These are phyloP conservation scores for Metallyticus violacea DNA, from an alignment of 2,888 invertebrate species.

Conservation along the genomic window DNA sequence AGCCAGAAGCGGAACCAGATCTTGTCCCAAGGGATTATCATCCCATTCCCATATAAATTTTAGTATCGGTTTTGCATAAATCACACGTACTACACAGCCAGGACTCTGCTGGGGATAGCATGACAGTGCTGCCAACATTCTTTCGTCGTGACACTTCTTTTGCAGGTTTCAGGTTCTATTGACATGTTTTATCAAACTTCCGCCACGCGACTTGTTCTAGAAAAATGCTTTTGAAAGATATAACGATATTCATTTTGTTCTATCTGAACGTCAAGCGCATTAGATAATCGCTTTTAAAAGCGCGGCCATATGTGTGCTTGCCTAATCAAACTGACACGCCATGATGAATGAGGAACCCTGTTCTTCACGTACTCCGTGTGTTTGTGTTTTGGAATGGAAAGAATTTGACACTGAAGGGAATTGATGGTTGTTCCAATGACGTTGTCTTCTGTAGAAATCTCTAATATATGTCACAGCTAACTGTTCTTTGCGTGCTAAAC, in stretches of 20 bases:
- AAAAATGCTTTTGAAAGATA: neutral
- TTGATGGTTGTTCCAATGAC: neutral
- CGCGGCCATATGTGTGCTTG: neutral
- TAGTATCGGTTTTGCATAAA: neutral
- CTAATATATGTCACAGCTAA: no score
- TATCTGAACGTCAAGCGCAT: neutral
- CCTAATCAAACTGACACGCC: neutral
- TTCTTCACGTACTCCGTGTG: neutral
- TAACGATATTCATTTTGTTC: neutral
- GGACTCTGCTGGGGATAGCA: neutral
- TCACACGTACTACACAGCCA: neutral
- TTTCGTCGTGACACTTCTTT: no score
- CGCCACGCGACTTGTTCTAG: neutral
- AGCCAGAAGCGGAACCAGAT: neutral
- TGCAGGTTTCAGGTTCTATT: neutral
- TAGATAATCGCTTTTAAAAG: neutral
- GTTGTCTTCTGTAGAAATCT: no score
- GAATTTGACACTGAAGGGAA: neutral
- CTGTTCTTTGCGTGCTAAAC: neutral
- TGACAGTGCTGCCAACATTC: neutral
- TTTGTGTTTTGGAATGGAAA: neutral
- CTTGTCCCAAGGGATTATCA: neutral
- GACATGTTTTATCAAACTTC: neutral
- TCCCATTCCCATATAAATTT: neutral
- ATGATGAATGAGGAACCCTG: neutral